These are phyloP conservation scores for Tetanocera ferruginea DNA, from an alignment of 2,888 invertebrate species.

Conservation along the genomic window DNA sequence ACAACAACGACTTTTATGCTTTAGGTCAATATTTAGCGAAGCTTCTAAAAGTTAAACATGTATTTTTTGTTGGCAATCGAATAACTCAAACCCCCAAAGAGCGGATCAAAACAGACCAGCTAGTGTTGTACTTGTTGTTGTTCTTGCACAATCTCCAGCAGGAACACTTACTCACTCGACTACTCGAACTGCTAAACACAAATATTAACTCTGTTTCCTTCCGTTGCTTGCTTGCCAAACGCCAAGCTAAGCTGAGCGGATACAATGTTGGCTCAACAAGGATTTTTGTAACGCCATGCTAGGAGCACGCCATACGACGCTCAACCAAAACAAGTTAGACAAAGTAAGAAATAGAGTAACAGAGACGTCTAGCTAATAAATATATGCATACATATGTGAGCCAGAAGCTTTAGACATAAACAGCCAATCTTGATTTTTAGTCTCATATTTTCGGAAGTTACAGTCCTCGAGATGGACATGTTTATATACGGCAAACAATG, in stretches of 20 bases:
- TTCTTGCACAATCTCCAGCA: background rate
- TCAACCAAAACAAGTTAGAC: background rate
- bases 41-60: conserved; percentile 28
- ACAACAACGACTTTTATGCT: conserved; percentile 30
- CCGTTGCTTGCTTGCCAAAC: background rate
- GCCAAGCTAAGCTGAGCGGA: background rate
- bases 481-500: background rate
- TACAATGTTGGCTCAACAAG: conserved; percentile 1
- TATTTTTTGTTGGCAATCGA: conserved; percentile 18
- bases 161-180: background rate
- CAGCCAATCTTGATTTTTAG: background rate
- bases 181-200: conserved; percentile 8
- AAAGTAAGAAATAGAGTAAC: background rate
- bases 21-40: conserved; percentile 32
- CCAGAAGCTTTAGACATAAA: background rate
- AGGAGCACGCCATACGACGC: too few species aligned
- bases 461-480: background rate
- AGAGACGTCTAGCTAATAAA: background rate
- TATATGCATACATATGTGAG: background rate
- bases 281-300: background rate
- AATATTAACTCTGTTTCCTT: conserved; percentile 34
- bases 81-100: background rate
- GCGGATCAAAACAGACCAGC: background rate
- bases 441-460: conserved; percentile 3
- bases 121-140: too few species aligned